phyloP scores from a whole-genome alignment of 2,113 vertebrate genomes.

The Haplotaxodon microlepis region DNA sequence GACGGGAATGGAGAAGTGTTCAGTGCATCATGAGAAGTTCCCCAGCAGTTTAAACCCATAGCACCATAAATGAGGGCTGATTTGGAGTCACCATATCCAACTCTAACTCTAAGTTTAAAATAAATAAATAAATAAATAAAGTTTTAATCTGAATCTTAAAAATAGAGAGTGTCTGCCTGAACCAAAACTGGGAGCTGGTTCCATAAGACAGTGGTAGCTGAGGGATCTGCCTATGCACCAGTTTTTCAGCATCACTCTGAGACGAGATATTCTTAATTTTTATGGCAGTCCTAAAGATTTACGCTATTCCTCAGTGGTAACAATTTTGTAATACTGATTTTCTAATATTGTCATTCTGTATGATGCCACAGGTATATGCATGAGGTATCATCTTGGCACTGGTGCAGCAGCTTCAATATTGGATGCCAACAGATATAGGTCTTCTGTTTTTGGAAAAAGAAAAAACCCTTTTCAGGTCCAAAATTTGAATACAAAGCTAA shows the following conservation, averaged over 20 bases:
- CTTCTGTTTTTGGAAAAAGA: background rate
- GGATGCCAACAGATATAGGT: background rate
- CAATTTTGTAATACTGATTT: background rate
- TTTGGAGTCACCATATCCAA: background rate
- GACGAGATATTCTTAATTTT: accelerated
- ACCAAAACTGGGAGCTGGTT: background rate
- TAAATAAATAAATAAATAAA: background rate
- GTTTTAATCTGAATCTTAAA: background rate
- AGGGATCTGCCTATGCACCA: background rate
- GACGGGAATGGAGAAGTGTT: background rate
- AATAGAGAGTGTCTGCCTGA: background rate
- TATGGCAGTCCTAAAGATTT: background rate
- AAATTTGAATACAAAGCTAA: background rate
- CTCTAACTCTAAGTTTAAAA: background rate
- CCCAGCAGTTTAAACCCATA: background rate
- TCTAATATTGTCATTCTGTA: background rate
- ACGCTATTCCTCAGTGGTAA: background rate
- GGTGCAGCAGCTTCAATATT: background rate
- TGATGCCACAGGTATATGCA: background rate
- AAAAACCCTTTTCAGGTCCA: background rate
- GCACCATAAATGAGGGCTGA: background rate
- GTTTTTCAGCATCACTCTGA: background rate
- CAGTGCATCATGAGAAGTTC: background rate
- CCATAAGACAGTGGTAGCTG: background rate
- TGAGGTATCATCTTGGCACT: background rate